phyloP scores from a whole-genome alignment of 2,113 vertebrate species.

The Rhegmatorhina hoffmannsi region DNA sequence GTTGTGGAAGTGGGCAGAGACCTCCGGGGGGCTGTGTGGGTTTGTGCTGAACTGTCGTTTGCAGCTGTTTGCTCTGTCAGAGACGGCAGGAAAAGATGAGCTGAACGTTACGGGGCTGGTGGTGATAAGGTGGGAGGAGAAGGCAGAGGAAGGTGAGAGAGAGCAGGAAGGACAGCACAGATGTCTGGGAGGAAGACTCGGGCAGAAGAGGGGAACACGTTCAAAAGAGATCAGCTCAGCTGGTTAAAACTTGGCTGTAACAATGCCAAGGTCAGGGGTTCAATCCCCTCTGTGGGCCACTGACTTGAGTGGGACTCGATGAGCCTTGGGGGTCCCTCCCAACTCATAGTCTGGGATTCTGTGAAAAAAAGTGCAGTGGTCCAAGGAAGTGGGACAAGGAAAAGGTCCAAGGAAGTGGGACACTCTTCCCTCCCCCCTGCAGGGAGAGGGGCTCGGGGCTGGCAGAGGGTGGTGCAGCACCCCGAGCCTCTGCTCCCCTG shows the following conservation, averaged over 20 bases:
- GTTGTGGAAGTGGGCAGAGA: neutral
- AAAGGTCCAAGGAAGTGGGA: neutral
- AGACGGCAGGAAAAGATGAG: slow-evolving; percentile 3
- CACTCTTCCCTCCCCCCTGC: neutral
- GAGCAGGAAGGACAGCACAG: neutral
- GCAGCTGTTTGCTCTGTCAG: neutral
- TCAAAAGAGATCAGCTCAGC: too few relatives aligned
- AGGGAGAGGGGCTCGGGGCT: neutral
- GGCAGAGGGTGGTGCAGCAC: neutral
- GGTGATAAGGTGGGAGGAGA: neutral
- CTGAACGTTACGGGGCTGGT: neutral
- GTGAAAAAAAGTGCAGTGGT: neutral
- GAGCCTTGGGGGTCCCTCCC: too few relatives aligned
- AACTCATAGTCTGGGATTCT: too few relatives aligned
- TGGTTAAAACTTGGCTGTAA: too few relatives aligned
- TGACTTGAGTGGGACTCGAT: too few relatives aligned
- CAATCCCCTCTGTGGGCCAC: too few relatives aligned
- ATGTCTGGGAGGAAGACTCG: neutral
- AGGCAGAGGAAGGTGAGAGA: neutral
- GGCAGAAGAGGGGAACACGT: neutral
- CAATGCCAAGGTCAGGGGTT: too few relatives aligned
- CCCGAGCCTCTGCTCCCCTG: neutral
- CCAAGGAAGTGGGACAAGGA: neutral
- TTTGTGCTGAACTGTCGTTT: neutral
- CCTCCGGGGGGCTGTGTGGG: neutral